Conservation (phyloP, 2,113 vertebrate species). For the Strix uralensis region DNA sequence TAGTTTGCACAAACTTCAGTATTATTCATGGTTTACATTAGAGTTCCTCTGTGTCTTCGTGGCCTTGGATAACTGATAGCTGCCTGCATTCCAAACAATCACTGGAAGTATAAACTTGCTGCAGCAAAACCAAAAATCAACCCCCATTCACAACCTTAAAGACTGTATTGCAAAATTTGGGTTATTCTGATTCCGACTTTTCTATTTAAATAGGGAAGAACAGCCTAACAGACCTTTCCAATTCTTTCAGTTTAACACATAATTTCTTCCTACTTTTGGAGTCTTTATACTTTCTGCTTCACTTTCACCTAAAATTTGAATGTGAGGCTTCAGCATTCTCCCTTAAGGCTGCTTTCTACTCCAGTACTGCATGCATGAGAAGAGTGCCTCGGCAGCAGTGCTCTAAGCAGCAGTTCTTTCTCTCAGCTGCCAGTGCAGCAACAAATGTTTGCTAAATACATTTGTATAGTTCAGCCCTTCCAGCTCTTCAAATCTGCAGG, state of each 20-base stretch:
- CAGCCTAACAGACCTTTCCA: not conserved
- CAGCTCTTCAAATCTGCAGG: not conserved
- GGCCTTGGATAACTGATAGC: not conserved
- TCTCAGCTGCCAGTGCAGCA: not conserved
- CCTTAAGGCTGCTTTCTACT: not conserved
- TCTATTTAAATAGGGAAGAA: not conserved
- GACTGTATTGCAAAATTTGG: not conserved
- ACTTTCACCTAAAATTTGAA: not conserved
- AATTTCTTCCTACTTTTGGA: not conserved
- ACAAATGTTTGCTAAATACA: not conserved
- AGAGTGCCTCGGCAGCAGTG: not conserved
- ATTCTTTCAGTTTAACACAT: not conserved
- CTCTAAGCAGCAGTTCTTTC: not conserved
- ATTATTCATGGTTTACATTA: not conserved
- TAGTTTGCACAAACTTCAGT: not conserved
- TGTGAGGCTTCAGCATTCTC: not conserved
- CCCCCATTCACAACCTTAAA: not conserved
- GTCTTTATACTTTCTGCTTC: not conserved
- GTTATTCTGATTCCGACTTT: not conserved
- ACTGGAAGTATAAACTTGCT: not conserved
- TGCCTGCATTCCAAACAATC: not conserved
- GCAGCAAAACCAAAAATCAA: not conserved
- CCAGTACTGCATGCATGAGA: not conserved
- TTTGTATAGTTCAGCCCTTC: not conserved
- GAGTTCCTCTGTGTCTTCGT: not conserved